Conservation (phyloP, 23 tunicate genomes). For the Ascidia mentula region DNA sequence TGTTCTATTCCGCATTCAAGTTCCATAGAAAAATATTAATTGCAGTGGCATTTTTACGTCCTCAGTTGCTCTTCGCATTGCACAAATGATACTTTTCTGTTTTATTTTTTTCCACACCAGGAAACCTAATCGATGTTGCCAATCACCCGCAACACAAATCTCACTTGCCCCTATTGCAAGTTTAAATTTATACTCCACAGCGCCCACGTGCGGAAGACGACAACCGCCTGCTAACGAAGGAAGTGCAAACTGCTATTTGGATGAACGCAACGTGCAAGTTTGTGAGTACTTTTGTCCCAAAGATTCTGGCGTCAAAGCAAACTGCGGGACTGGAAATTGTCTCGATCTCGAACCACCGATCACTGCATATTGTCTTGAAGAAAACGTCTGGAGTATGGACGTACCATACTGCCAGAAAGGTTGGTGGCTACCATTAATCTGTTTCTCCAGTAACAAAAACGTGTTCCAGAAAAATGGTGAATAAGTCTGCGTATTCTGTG, state of each 20-base stretch:
- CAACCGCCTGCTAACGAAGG: background rate
- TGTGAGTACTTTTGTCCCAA: background rate
- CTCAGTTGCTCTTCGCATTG: too few species aligned
- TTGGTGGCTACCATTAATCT: too few species aligned
- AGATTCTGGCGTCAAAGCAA: background rate
- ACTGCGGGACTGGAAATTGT: background rate
- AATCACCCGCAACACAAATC: too few species aligned
- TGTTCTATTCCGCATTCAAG: too few species aligned
- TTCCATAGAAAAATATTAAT: background rate
- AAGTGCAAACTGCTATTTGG: background rate
- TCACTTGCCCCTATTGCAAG: too few species aligned
- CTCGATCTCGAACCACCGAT: background rate
- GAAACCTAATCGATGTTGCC: too few species aligned
- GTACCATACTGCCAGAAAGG: slow-evolving; percentile 1
- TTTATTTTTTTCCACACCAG: too few species aligned
- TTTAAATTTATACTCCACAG: too few species aligned
- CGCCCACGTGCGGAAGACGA: background rate
- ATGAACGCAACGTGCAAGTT: background rate
- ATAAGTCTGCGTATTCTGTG: too few species aligned
- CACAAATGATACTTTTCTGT: too few species aligned
- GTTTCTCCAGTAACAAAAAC: too few species aligned
- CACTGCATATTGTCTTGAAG: background rate
- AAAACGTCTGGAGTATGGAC: background rate
- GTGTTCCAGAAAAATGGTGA: too few species aligned
- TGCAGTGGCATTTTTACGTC: background rate